phyloP scores from a whole-genome alignment of 1,140 invertebrate genomes.

The Tetranychus cinnabarinus region DNA sequence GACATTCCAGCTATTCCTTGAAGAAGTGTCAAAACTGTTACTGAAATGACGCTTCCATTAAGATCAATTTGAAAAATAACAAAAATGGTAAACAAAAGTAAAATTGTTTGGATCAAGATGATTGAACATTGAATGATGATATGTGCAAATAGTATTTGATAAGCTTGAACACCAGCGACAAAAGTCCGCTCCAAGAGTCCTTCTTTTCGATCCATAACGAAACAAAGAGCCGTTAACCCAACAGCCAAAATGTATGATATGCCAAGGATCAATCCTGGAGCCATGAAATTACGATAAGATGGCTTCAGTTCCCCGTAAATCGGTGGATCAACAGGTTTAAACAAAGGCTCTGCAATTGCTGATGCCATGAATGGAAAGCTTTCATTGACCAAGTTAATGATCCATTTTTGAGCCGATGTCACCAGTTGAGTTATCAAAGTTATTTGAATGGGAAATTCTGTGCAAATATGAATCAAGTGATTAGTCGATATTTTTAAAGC shows the following conservation, averaged over 20 bases:
- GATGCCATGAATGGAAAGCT: background rate
- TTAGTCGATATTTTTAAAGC: background rate
- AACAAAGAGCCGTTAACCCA: conserved; percentile 63
- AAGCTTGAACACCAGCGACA: conserved; percentile 47
- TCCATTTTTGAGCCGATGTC: background rate
- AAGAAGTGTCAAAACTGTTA: conserved; percentile 1
- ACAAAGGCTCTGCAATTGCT: background rate
- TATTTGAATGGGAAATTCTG: background rate
- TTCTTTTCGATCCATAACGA: conserved; percentile 75
- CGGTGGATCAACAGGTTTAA: background rate
- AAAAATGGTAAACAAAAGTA: conserved; percentile 2
- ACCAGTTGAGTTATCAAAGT: background rate
- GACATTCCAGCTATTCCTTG: conserved; percentile 8
- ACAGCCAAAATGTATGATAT: conserved; percentile 87
- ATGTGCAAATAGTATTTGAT: conserved; percentile 6
- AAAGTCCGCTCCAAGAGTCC: conserved; percentile 67
- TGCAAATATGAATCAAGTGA: background rate
- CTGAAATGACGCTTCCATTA: conserved; percentile 4
- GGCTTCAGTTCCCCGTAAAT: conserved; percentile 2
- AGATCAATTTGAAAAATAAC: conserved; percentile 1
- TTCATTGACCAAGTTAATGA: background rate
- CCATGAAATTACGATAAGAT: conserved; percentile 71
- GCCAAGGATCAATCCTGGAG: conserved; percentile 71
- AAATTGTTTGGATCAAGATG: conserved; percentile 1
- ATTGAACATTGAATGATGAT: conserved; percentile 12